A percentile compares a stretch with the other conserved stretches of the same genome.
These are phyloP conservation scores for Schrankia costaestrigalis DNA, from an alignment of 2,888 invertebrate species.

Conservation along the genomic window DNA sequence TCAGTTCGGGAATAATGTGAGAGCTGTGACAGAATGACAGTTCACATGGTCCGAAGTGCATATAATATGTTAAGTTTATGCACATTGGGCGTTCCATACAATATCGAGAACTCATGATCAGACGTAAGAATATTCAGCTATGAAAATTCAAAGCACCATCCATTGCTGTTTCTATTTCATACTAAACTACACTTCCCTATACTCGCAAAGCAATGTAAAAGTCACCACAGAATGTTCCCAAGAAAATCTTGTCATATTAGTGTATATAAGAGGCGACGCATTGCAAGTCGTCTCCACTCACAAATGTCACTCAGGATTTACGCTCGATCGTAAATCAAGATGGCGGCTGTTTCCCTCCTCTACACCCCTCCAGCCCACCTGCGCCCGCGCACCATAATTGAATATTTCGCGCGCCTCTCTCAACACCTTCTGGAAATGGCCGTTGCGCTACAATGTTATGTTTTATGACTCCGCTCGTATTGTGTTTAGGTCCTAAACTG, in stretches of 20 bases:
- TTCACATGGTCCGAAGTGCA: constrained; percentile 40
- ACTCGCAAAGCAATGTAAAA: constrained; percentile 37
- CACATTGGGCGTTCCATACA: constrained; percentile 41
- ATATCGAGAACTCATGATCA: constrained; percentile 42
- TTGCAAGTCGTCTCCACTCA: constrained; percentile 61
- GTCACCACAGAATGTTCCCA: constrained; percentile 54
- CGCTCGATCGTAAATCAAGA: constrained; percentile 77
- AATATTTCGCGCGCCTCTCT: constrained; percentile 77
- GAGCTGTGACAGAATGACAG: constrained; percentile 22
- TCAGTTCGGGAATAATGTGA: constrained; percentile 25
- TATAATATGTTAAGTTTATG: constrained; percentile 52
- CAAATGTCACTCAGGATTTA: constrained; percentile 79
- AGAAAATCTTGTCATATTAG: constrained; percentile 59
- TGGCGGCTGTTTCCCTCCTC: constrained; percentile 60
- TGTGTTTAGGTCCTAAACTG: constrained; percentile 78
- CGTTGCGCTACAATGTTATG: constrained; percentile 71
- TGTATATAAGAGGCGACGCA: constrained; percentile 44
- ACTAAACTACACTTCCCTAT: constrained; percentile 21
- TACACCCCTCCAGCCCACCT: constrained; percentile 52
- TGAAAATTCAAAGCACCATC: constrained; percentile 24
- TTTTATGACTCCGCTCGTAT: constrained; percentile 68
- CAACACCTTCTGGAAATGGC: constrained; percentile 71
- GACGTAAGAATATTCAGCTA: constrained; percentile 26
- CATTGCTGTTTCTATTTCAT: constrained; percentile 36
- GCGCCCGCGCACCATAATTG: constrained; percentile 76